A percentile compares a stretch with the other conserved stretches of the same genome.
Conservation (phyloP, 2,888 invertebrate genomes). For the Ceraclea dissimilis region DNA sequence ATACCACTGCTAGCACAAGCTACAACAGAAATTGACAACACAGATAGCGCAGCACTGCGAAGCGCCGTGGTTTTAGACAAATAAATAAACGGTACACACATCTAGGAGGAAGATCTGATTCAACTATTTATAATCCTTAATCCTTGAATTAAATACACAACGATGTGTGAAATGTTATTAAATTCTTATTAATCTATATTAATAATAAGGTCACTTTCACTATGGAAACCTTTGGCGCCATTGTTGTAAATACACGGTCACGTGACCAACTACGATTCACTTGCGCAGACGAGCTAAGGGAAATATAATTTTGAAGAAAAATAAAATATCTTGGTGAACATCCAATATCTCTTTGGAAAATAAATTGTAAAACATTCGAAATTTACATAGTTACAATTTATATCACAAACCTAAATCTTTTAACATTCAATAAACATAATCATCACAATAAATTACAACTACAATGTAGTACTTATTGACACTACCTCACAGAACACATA, state of each 20-base stretch:
- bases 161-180: background rate
- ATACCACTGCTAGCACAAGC: constrained; percentile 30
- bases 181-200: constrained; percentile 9
- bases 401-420: background rate
- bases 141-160: background rate
- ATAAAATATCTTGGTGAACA: background rate
- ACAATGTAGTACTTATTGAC: constrained; percentile 28
- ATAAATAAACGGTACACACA: constrained; percentile 6
- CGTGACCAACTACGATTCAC: constrained; percentile 41
- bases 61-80: constrained; percentile 30
- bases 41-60: constrained; percentile 64
- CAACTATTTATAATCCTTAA: background rate
- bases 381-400: background rate
- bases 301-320: constrained; percentile 9
- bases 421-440: constrained; percentile 5
- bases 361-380: background rate
- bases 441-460: constrained; percentile 16
- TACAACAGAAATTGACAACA: constrained; percentile 71
- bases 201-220: constrained; percentile 25
- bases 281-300: constrained; percentile 40
- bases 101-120: constrained; percentile 28
- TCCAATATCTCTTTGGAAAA: background rate
- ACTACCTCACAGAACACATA: constrained; percentile 41
- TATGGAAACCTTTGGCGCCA: constrained; percentile 43
- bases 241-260: constrained; percentile 50